Percentiles rank a stretch among this genome's conserved stretches.
These are phyloP conservation scores for Rhinoraja longicauda DNA, from an alignment of 2,797 vertebrate species.

Conservation along the genomic window DNA sequence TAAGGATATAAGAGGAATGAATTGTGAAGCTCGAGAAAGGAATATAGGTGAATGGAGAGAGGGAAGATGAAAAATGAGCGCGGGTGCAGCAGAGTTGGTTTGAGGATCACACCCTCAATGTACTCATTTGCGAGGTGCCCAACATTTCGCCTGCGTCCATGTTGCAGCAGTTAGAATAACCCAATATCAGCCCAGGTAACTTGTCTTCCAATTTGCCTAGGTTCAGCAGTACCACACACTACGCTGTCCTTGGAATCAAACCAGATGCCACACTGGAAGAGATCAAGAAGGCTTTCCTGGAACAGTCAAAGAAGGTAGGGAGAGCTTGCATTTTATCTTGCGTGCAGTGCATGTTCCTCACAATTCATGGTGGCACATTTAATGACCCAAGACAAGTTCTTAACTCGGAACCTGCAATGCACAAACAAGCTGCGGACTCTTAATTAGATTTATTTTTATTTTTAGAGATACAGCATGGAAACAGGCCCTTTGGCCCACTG, in stretches of 20 bases:
- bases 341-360: neutral
- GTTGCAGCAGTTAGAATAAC: neutral
- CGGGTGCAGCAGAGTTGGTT: neutral
- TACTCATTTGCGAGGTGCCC: neutral
- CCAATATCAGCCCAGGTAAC: too few species aligned
- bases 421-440: neutral
- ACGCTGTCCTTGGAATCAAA: neutral
- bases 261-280: neutral
- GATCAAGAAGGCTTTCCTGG: constrained; percentile 17
- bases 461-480: too few species aligned
- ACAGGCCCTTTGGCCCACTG: too few species aligned
- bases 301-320: constrained; percentile 30
- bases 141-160: neutral
- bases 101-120: neutral
- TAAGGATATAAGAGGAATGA: too few species aligned
- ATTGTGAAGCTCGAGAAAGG: too few species aligned
- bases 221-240: neutral
- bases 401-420: neutral
- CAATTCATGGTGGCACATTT: neutral
- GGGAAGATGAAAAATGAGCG: too few species aligned
- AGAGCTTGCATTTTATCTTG: neutral
- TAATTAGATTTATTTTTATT: neutral
- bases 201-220: neutral
- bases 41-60: too few species aligned
- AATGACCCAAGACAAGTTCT: neutral